phyloP scores from a whole-genome alignment of 2,113 vertebrate genomes.

The Osmerus eperlanus region DNA sequence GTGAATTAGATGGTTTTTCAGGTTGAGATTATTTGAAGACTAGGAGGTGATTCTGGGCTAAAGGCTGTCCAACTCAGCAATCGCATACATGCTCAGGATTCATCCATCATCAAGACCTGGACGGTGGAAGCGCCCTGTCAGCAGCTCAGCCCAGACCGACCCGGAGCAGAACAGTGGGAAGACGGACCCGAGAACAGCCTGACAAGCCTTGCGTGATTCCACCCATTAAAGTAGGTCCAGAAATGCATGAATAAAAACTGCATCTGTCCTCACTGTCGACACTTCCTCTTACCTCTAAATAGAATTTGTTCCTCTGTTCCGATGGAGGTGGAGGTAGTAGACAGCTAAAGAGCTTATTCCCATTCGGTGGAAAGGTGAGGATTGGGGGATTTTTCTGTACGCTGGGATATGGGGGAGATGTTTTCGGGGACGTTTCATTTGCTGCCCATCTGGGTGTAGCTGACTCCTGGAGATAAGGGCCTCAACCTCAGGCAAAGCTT shows the following conservation, averaged over 20 bases:
- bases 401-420: slow-evolving; percentile 8
- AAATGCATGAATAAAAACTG: slow-evolving; percentile 13
- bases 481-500: slow-evolving; percentile 26
- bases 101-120: no score
- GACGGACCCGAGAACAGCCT: not conserved
- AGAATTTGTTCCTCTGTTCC: slow-evolving; percentile 1
- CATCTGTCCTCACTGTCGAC: slow-evolving; percentile 5
- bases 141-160: no score
- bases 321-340: slow-evolving; percentile 10
- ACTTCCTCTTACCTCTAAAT: not conserved
- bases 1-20: no score
- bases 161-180: not conserved
- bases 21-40: no score
- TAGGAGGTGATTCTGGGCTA: no score
- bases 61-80: no score
- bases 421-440: slow-evolving; percentile 20
- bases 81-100: no score
- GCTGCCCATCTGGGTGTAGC: slow-evolving; percentile 36
- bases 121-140: no score
- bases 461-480: slow-evolving; percentile 51
- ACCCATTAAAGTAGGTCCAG: slow-evolving; percentile 34
- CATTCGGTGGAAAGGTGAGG: slow-evolving; percentile 23
- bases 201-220: not conserved
- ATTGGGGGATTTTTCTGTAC: slow-evolving; percentile 7
- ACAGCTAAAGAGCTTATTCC: slow-evolving; percentile 10